Conservation (phyloP, 2,113 vertebrate species). For the Chaetura pelagica region DNA sequence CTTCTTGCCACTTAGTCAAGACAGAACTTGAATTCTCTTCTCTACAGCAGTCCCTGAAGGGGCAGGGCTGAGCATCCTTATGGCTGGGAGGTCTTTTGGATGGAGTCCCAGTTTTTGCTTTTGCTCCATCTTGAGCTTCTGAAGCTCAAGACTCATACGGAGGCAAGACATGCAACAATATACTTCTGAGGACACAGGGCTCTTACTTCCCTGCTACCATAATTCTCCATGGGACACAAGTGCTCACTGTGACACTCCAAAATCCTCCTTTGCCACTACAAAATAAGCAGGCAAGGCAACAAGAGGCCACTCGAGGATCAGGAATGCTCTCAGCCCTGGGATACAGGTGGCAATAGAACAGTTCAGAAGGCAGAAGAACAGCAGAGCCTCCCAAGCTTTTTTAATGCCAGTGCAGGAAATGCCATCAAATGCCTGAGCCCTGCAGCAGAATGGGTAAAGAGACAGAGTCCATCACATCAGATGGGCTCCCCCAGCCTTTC, state of each 20-base stretch:
- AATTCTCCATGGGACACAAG: fast-evolving
- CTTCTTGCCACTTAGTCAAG: background rate
- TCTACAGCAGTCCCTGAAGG: background rate
- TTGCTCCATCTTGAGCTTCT: background rate
- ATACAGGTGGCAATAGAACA: background rate
- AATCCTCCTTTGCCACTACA: background rate
- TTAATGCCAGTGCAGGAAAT: background rate
- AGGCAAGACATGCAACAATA: background rate
- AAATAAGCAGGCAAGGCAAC: background rate
- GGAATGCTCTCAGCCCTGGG: background rate
- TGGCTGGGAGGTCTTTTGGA: background rate
- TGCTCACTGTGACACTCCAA: background rate
- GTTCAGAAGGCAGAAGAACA: background rate
- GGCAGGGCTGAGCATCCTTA: background rate
- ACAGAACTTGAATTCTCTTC: background rate
- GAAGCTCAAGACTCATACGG: background rate
- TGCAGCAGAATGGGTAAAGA: background rate
- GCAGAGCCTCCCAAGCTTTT: background rate
- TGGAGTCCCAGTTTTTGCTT: background rate
- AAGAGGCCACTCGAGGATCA: background rate
- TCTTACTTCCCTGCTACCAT: background rate
- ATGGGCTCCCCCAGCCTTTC: background rate
- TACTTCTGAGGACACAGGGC: background rate
- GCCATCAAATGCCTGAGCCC: background rate
- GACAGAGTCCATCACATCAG: background rate